Base-by-base conservation (phyloP, 1,140 invertebrate species). In the Microvelia longipes region DNA sequence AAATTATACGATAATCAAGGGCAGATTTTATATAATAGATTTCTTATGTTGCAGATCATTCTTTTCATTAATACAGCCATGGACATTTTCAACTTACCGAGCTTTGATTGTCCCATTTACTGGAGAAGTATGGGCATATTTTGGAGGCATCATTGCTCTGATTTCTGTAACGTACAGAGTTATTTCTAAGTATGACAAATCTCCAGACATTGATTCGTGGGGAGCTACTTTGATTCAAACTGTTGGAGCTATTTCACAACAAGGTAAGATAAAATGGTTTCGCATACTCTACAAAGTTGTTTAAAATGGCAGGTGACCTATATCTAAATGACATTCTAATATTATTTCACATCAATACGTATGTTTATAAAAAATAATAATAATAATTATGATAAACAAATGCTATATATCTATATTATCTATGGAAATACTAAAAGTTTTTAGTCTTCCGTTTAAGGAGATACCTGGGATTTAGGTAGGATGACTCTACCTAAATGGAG, bases 161-260 rank as follows among this genome's bases (percentile, higher is more conserved):
- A 64, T 64, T 13, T 64, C 62, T 5, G 25, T 64, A 24, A 64
- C 62, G 2, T 64, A 64, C 25, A 5, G 62, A 64, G 62, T 26
- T 26, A 64, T 64, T 13, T 64, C 62, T 5, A 64, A 64, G 62
- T 64, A 64, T 25, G 62, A 64, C 25, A 64, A 64, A 64, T 64
- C 62, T 24, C 62, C 62, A 13, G 62, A 64, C 24, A 64, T 64
- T 14, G 62, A 64, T 24, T 64, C 62, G 5, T 64, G 62, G 62
- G 25, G 62, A 13, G 62, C 62, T 14, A 64, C 62, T 26, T 24
- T 64, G 5, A 64, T 64, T 5, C 62, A 64, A 64, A 64, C 62
- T 11, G 62, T 64, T 26, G 62, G 62, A 15, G 62, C 15, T 13
- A 64, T 64, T 13, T 64, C 62, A 15, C 62, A 64, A 24, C 62